A percentile compares a stretch with the other conserved stretches of the same genome.
phyloP scores from a whole-genome alignment of 1,140 invertebrate species.

The Drosophila funebris region DNA sequence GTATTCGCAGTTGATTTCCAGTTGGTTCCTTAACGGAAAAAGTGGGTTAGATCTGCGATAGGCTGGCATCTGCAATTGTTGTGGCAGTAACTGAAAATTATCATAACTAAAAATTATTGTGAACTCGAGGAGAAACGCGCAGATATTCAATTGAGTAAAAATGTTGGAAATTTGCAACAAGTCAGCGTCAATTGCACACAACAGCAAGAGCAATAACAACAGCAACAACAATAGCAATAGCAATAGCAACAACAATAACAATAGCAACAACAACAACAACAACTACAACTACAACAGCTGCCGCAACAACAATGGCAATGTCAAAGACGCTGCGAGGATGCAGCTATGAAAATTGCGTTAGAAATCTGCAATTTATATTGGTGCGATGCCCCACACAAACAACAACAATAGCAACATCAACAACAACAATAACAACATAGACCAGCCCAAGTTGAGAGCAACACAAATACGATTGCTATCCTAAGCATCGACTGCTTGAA shows the following conservation, averaged over 20 bases:
- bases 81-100: conserved; percentile 63
- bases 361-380: conserved; percentile 81
- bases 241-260: conserved; percentile 8
- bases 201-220: conserved; percentile 17
- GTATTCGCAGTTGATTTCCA: not conserved
- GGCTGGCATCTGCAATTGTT: conserved; percentile 46
- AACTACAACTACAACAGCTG: conserved; percentile 1
- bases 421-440: conserved; percentile 1
- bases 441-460: conserved; percentile 37
- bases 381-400: conserved; percentile 59
- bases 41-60: conserved; percentile 59
- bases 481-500: conserved; percentile 44
- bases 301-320: conserved; percentile 66
- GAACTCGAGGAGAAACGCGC: conserved; percentile 31
- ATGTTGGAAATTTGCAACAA: conserved; percentile 77
- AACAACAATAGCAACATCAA: conserved; percentile 14
- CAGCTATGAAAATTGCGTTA: conserved; percentile 81
- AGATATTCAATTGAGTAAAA: conserved; percentile 66
- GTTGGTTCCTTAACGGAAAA: conserved; percentile 20
- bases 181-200: conserved; percentile 68
- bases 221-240: conserved; percentile 8
- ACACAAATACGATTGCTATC: conserved; percentile 55
- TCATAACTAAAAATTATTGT: conserved; percentile 77
- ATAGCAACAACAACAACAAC: conserved; percentile 1
- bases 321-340: conserved; percentile 62